Conservation (phyloP, 2,113 vertebrate genomes). For the Hypomesus transpacificus region DNA sequence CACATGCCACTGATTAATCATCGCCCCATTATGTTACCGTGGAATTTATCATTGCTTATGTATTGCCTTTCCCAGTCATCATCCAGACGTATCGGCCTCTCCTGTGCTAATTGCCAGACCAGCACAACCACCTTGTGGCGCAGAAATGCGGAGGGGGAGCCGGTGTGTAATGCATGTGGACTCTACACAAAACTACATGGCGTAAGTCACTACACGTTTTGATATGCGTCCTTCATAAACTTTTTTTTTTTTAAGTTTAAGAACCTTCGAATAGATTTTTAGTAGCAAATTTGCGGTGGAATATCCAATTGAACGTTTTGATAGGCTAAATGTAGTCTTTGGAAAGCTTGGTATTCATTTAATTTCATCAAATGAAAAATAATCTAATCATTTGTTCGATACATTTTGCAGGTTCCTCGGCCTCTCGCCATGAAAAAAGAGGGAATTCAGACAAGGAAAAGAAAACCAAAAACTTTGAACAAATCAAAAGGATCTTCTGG, state of each 20-base stretch:
- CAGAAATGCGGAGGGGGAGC: constrained; percentile 94
- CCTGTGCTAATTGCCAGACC: constrained; percentile 97
- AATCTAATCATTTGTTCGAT: not conserved
- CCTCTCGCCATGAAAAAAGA: constrained; percentile 99
- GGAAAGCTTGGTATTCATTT: not conserved
- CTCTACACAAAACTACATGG: constrained; percentile 98
- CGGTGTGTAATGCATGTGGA: constrained; percentile 96
- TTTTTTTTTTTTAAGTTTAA: not conserved
- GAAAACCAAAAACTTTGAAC: constrained; percentile 98
- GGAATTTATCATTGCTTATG: not conserved
- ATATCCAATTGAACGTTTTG: not conserved
- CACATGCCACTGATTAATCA: not conserved
- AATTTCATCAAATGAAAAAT: not conserved
- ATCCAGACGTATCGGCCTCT: constrained; percentile 89
- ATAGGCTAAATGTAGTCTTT: not conserved
- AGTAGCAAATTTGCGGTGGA: too few relatives aligned
- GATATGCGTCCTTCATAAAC: not conserved
- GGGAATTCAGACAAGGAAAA: constrained; percentile 97
- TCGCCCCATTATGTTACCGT: not conserved
- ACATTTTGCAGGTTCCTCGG: constrained; percentile 83
- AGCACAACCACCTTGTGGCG: constrained; percentile 97
- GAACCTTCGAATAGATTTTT: not conserved
- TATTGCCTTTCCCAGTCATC: constrained; percentile 77
- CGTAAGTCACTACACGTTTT: constrained; percentile 65
- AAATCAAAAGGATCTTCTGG: constrained; percentile 92